These are phyloP conservation scores for Gymnoscopelus microlampas DNA, from an alignment of 2,797 vertebrate species.

Conservation along the genomic window DNA sequence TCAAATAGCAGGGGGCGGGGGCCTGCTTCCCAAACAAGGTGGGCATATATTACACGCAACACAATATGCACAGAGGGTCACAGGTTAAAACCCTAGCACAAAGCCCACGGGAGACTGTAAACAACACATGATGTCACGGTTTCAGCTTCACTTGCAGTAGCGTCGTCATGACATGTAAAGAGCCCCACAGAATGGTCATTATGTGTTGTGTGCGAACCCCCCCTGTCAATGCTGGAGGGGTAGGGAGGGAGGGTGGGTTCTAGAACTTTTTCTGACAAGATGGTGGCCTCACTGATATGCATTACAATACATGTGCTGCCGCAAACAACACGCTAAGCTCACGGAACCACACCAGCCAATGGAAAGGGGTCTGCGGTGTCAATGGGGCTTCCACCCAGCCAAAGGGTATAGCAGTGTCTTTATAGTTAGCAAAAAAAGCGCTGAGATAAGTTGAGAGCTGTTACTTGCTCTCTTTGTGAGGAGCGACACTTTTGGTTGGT, in stretches of 20 bases:
- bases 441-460: neutral
- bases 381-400: neutral
- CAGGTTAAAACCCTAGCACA: slow-evolving; percentile 29
- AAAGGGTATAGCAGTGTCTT: neutral
- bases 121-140: slow-evolving; percentile 22
- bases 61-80: slow-evolving; percentile 21
- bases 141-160: slow-evolving; percentile 14
- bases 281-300: slow-evolving; percentile 17
- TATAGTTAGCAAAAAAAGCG: neutral
- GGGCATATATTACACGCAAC: slow-evolving; percentile 5
- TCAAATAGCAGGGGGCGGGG: no score
- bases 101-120: slow-evolving; percentile 16
- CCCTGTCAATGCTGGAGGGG: slow-evolving; percentile 4
- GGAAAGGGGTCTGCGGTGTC: neutral
- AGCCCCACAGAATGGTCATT: neutral
- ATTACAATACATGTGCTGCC: slow-evolving; percentile 12
- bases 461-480: slow-evolving; percentile 29
- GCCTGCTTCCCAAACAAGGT: neutral
- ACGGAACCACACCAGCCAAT: neutral
- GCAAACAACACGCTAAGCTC: slow-evolving; percentile 14
- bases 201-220: slow-evolving; percentile 4
- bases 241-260: slow-evolving; percentile 6
- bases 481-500: slow-evolving; percentile 18
- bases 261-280: slow-evolving; percentile 23
- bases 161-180: neutral